Conservation (phyloP, 2,888 invertebrate genomes). For the Spilarctia lutea region DNA sequence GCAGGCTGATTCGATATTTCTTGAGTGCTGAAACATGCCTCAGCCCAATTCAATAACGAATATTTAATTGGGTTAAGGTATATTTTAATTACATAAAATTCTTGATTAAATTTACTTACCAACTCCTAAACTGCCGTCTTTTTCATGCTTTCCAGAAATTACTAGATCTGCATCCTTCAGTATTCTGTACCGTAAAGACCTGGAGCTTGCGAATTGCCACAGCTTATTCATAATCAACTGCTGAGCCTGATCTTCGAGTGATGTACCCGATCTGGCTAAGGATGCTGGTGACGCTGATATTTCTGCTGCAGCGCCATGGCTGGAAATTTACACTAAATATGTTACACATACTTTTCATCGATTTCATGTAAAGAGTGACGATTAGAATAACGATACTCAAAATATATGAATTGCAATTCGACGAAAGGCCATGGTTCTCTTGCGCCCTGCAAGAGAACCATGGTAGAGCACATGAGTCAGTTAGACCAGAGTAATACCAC, state of each 20-base stretch:
- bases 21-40: too few species aligned
- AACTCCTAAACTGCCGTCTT: conserved; percentile 89
- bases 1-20: too few species aligned
- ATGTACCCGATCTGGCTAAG: conserved; percentile 84
- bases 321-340: conserved; percentile 53
- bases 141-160: conserved; percentile 89
- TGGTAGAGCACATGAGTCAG: too few species aligned
- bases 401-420: too few species aligned
- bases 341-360: not conserved
- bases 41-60: too few species aligned
- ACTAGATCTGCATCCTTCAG: conserved; percentile 93
- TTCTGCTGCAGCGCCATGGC: conserved; percentile 77
- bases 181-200: conserved; percentile 92
- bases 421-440: too few species aligned
- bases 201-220: conserved; percentile 91
- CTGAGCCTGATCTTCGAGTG: conserved; percentile 87
- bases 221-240: conserved; percentile 91
- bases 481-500: too few species aligned
- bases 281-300: conserved; percentile 86
- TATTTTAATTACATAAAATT: not conserved
- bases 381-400: too few species aligned
- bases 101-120: conserved; percentile 68
- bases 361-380: not conserved
- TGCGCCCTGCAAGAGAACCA: too few species aligned
- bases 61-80: too few species aligned